Base-by-base conservation (phyloP, 2,113 vertebrate genomes). In the Fulmarus glacialis region DNA sequence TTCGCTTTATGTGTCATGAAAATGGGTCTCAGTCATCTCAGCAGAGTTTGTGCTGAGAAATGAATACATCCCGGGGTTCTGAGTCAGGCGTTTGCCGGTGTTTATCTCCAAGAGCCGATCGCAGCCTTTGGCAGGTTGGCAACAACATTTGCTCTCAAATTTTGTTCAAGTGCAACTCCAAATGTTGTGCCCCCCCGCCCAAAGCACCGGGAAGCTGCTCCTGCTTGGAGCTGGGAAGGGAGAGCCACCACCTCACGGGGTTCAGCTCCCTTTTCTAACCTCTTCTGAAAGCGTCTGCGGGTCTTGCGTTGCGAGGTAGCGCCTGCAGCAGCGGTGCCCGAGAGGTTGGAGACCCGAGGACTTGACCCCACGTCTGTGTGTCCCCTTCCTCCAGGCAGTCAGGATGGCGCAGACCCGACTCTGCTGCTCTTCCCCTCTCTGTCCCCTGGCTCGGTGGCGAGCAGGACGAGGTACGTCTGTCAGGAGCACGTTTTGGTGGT, bases 361-460 rank as follows among this genome's bases (percentile, higher is more conserved):
- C 24, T 36, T 29, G 45, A 47, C 60, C 45, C 29, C 3, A 0
- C 21, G 2, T 30, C 12, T 24, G 0, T 15, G 20, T 11, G 18
- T 48, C 26, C 52, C 42, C 8, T 45, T 53, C 23, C 30, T 42
- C 2, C 5, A 13, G 32, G 9, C 19, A 14, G 11, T 11, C 53
- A 8, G 63, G 58, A 3, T 4, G 4, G 30, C 66, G 50, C 70
- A 60, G 55, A 18, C 16, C 58, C 34, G 2, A n/a, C 43, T 29
- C 30, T 66, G 36, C 67, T 48, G 36, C 36, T 66, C 45, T 34
- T 18, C 5, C 45, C 32, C n/a, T 63, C 2, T 0, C 60, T 27
- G 18, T 53, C 47, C 48, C 64, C 11, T 1, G 16, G 17, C n/a
- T 16, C 2, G 32, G 16, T 26, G 82, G 13, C 0, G 0, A 36